Evolutionary conservation across 2,113 vertebrate genomes (phyloP), one percentile per base, ranked within the genome.

Genomic region (Notothenia coriiceps): DNA sequence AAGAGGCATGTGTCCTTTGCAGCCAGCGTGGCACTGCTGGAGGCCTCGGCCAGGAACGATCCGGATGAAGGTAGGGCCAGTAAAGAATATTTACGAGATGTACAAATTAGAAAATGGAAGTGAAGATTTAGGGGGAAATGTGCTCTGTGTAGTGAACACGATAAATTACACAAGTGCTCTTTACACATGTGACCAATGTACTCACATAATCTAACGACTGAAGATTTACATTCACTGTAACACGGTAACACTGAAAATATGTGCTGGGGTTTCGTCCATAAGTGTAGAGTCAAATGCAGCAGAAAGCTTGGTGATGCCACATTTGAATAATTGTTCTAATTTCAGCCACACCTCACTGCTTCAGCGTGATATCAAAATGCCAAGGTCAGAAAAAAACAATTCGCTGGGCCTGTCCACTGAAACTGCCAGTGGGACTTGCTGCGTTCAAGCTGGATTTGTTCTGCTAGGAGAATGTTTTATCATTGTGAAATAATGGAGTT

Each of bases 31-130:
- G 96, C 97, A 0, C 94, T 99, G 22, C 94, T 99, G 86, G 98
- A 99, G 93, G 98, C 98, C 1, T 98, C 98, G 0, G 94, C 98
- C 84, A 92, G 98, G 84, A 99, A 99, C 0, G 98, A 99, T 35
- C 87, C 96, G 0, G 97, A 98, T 47, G 98, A 99, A 97, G 98
- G 98, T 99, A 95, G 0, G 87, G 29, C 29, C 22, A n/a, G 9
- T 0, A 10, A 46, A 22, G 15, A 10, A 33, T 55, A 51, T 75
- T 79, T 55, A 65, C 29, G 29, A 60, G 29, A 11, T 33, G 17
- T 57, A 12, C 33, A 66, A 73, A 71, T 56, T 44, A 46, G 33
- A 67, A 57, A 80, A 18, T 6, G n/a, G 6, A 49, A 9, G 35
- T 29, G 5, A 6, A 50, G 73, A 73, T 74, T 68, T 5, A 43